Conservation (phyloP, 2,113 vertebrate genomes). For the Perognathus longimembris region DNA sequence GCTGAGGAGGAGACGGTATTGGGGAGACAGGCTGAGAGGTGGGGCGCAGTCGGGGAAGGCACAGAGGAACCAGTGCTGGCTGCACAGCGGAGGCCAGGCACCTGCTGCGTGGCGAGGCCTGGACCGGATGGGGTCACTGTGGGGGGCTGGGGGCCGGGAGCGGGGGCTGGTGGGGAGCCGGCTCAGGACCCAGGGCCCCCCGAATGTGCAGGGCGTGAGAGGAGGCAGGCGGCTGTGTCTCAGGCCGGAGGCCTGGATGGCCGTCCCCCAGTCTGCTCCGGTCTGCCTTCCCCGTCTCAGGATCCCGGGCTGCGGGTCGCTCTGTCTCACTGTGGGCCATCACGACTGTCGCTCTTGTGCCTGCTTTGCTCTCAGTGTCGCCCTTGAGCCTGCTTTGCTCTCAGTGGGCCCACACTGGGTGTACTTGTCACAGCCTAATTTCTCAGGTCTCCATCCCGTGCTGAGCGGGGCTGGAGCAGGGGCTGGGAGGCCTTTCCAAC, state of each 20-base stretch:
- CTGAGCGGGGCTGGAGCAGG: background rate
- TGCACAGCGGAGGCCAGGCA: no score
- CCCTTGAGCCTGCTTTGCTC: no score
- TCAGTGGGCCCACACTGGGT: rapidly evolving
- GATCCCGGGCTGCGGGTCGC: background rate
- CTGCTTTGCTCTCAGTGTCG: rapidly evolving
- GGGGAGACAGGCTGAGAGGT: background rate
- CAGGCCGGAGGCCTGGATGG: background rate
- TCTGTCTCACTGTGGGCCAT: background rate
- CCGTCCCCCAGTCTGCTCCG: rapidly evolving
- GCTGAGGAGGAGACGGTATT: background rate
- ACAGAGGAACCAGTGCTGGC: no score
- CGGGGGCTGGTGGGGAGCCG: background rate
- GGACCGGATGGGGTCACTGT: background rate
- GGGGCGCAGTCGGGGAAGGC: rapidly evolving
- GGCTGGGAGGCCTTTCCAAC: background rate
- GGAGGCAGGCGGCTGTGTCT: background rate
- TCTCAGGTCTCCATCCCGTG: no score
- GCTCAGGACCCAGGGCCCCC: rapidly evolving
- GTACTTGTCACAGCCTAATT: rapidly evolving
- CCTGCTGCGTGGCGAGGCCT: no score
- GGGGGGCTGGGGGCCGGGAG: no score
- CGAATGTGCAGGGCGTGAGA: no score
- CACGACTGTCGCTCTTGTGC: rapidly evolving
- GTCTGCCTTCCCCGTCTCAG: background rate